Conservation (phyloP, 2,797 vertebrate genomes). For the Molossus molossus region DNA sequence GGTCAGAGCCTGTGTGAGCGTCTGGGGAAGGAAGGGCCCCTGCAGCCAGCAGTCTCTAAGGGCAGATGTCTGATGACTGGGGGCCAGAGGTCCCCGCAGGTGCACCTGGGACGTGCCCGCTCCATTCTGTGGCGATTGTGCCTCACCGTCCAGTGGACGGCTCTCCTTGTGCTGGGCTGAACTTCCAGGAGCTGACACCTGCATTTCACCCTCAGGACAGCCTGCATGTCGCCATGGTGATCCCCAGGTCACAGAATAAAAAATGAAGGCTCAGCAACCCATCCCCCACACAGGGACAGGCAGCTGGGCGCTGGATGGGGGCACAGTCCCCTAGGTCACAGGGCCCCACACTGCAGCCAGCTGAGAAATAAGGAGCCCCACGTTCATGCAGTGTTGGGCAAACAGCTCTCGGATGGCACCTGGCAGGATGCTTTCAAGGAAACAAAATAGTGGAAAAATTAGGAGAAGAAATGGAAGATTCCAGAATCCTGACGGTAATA, state of each 20-base stretch:
- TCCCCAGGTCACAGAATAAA: neutral
- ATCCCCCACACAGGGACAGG: neutral
- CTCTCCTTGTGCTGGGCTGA: no score
- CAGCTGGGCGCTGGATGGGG: neutral
- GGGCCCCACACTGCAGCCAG: accelerated
- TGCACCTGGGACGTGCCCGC: no score
- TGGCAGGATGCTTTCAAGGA: neutral
- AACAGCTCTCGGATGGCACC: neutral
- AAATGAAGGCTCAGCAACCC: neutral
- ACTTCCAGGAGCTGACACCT: accelerated
- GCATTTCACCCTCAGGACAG: neutral
- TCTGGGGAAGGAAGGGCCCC: neutral
- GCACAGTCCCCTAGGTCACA: neutral
- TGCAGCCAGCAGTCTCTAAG: neutral
- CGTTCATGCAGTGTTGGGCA: accelerated
- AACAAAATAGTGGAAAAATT: slow-evolving; percentile 24
- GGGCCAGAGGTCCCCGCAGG: neutral
- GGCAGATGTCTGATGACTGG: neutral
- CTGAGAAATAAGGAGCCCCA: neutral
- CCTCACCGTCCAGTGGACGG: no score
- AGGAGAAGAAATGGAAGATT: neutral
- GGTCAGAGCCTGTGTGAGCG: neutral
- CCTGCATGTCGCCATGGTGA: no score
- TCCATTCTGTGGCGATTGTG: no score
- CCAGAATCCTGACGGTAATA: neutral